Conservation (phyloP, 1,140 invertebrate genomes). For the Octopus sinensis region DNA sequence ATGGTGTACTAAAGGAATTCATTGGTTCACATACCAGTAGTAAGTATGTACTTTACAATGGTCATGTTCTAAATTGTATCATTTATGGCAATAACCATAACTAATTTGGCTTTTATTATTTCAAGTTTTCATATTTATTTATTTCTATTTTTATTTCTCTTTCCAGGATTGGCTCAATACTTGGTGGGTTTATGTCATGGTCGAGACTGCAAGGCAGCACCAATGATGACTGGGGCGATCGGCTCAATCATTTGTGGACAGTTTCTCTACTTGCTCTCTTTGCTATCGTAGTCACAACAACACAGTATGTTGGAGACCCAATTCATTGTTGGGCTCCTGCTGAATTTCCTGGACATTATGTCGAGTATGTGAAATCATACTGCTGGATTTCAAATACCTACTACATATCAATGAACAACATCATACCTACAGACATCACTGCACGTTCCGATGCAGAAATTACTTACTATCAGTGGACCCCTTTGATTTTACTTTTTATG, state of each 20-base stretch:
- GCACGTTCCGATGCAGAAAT: conserved; percentile 40
- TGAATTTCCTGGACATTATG: conserved; percentile 46
- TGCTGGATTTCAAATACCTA: conserved; percentile 61
- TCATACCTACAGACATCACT: conserved; percentile 44
- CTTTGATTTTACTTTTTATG: conserved; percentile 52
- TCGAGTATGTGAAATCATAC: conserved; percentile 56
- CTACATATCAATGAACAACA: conserved; percentile 55
- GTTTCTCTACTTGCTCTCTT: conserved; percentile 45
- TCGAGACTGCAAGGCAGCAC: conserved; percentile 36
- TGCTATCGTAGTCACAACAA: conserved; percentile 44
- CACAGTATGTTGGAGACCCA: conserved; percentile 52
- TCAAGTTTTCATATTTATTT: too few relatives aligned
- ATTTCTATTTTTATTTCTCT: neutral
- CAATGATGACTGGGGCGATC: conserved; percentile 49
- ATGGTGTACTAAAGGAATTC: too few relatives aligned
- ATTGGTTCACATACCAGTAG: too few relatives aligned
- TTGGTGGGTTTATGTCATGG: conserved; percentile 40
- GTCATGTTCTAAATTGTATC: too few relatives aligned
- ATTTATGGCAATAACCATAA: too few relatives aligned
- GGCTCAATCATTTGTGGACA: conserved; percentile 46
- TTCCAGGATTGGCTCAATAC: conserved; percentile 11
- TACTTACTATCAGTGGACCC: conserved; percentile 56
- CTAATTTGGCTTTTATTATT: too few relatives aligned
- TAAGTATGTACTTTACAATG: too few relatives aligned
- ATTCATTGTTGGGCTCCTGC: conserved; percentile 53